Evolutionary conservation across 2,797 vertebrate species (phyloP).

Genomic region (Erithacus rubecula): DNA sequence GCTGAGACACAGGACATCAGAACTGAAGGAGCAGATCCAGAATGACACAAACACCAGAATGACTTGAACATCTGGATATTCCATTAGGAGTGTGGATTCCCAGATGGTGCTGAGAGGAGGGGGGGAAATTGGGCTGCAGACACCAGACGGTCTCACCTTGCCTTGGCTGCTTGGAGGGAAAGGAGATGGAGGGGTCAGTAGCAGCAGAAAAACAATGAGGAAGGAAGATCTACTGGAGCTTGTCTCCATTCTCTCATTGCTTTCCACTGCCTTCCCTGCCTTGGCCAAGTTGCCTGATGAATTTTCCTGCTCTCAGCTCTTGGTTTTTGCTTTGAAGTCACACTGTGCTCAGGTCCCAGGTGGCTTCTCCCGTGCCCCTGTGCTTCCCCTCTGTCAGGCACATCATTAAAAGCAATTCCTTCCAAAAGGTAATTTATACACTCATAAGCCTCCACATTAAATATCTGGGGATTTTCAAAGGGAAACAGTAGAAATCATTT

Average conservation of each 20-base stretch:
- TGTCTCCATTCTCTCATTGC: conserved; percentile 33
- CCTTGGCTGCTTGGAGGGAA: conserved; percentile 1
- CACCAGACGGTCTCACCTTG: conserved; percentile 49
- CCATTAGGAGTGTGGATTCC: conserved; percentile 40
- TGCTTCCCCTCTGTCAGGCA: conserved; percentile 38
- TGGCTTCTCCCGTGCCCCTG: conserved; percentile 23
- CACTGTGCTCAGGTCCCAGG: conserved; percentile 4
- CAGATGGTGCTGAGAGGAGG: neutral
- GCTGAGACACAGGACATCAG: neutral
- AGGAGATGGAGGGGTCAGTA: conserved; percentile 30
- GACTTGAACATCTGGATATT: conserved; percentile 38
- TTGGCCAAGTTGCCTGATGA: conserved; percentile 40
- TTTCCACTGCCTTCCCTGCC: conserved; percentile 21
- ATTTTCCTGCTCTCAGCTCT: conserved; percentile 51
- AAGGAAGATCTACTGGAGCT: conserved; percentile 49
- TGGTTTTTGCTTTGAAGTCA: conserved; percentile 39
- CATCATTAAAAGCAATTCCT: conserved; percentile 44
- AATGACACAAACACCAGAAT: conserved; percentile 13
- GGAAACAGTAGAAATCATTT: conserved; percentile 37
- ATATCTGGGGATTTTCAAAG: conserved; percentile 36
- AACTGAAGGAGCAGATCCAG: conserved; percentile 21
- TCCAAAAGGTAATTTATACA: conserved; percentile 44
- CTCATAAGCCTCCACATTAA: conserved; percentile 24
- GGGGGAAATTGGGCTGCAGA: neutral
- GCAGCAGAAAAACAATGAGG: conserved; percentile 19